Percentiles rank a stretch among this genome's conserved stretches.
Conservation (phyloP, 2,888 invertebrate genomes). For the Latrodectus hesperus region DNA sequence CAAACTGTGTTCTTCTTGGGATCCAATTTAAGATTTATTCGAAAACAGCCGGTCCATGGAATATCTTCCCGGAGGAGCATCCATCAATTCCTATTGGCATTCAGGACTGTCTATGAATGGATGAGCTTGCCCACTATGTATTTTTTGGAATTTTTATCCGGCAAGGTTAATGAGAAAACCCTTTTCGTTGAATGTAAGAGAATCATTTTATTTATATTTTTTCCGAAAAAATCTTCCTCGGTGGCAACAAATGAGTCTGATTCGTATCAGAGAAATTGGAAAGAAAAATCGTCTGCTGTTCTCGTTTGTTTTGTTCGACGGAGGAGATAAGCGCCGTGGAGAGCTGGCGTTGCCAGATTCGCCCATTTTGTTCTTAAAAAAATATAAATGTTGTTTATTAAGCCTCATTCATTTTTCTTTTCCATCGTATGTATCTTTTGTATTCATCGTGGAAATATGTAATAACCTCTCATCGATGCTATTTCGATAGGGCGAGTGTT, state of each 20-base stretch:
- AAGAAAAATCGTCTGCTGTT: not conserved
- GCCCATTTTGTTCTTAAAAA: not conserved
- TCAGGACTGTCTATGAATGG: constrained; percentile 13
- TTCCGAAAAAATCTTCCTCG: not conserved
- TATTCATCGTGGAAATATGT: not conserved
- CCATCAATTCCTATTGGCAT: constrained; percentile 49
- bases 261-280: constrained; percentile 4
- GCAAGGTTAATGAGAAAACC: constrained; percentile 35
- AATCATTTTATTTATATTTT: not conserved
- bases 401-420: not conserved
- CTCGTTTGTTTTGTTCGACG: not conserved
- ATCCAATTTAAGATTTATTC: constrained; percentile 54
- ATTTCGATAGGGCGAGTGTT: not conserved
- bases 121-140: not conserved
- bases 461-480: not conserved
- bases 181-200: not conserved
- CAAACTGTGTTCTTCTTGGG: constrained; percentile 32
- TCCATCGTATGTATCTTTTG: not conserved
- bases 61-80: constrained; percentile 24
- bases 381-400: not conserved
- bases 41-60: constrained; percentile 17
- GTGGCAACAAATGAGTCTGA: constrained; percentile 9
- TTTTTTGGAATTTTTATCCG: constrained; percentile 37
- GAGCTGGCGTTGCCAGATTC: not conserved
- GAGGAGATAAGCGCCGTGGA: not conserved